Evolutionary conservation across 2,113 vertebrate species (phyloP).

Genomic region (Pogonocichla stellata): DNA sequence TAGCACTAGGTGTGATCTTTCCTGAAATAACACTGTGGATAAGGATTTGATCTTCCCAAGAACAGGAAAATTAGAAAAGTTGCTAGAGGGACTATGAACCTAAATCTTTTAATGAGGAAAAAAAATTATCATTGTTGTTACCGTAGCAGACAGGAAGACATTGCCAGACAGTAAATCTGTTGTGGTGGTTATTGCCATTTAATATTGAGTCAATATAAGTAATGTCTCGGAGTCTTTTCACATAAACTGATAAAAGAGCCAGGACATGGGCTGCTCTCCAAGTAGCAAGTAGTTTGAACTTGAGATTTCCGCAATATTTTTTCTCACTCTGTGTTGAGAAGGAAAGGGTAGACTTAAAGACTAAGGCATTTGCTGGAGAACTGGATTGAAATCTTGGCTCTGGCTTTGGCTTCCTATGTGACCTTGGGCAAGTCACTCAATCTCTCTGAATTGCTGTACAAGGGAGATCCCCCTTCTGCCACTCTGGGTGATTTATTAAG

Average conservation of each 20-base stretch:
- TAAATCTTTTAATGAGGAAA: slow-evolving; percentile 39
- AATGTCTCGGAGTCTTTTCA: slow-evolving; percentile 64
- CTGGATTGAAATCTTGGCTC: not conserved
- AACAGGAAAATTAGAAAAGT: not conserved
- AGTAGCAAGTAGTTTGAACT: slow-evolving; percentile 34
- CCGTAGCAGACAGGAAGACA: slow-evolving; percentile 1
- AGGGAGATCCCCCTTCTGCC: not conserved
- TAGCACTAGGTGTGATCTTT: not conserved
- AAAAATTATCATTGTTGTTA: not conserved
- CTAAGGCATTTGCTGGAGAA: not conserved
- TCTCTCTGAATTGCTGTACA: not conserved
- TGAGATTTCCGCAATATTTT: slow-evolving; percentile 50
- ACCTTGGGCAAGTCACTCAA: not conserved
- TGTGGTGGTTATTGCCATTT: slow-evolving; percentile 58
- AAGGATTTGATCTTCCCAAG: slow-evolving; percentile 12
- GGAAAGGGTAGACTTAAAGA: not conserved
- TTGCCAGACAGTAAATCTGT: slow-evolving; percentile 50
- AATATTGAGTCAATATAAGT: slow-evolving; percentile 66
- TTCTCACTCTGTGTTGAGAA: not conserved
- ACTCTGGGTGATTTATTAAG: not conserved
- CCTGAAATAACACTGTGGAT: not conserved
- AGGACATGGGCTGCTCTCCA: slow-evolving; percentile 56
- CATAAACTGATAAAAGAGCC: slow-evolving; percentile 44
- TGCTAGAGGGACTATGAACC: not conserved
- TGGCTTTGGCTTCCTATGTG: not conserved